Conservation (phyloP, 2,113 vertebrate species). For the Glaucomys volans region DNA sequence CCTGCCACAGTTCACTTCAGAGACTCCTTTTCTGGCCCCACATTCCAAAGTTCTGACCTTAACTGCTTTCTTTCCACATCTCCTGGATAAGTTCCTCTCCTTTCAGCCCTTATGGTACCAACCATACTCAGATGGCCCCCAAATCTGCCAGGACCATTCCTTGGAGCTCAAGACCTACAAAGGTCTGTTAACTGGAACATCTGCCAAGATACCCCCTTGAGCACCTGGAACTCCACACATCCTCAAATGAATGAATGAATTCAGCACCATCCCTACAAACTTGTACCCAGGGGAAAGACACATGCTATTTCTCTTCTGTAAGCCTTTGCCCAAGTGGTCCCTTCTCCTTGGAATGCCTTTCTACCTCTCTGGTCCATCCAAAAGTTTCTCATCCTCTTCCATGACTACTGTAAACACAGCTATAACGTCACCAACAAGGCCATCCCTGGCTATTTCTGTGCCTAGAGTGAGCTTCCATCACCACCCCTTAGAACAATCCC, state of each 20-base stretch:
- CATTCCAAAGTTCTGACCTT: not conserved
- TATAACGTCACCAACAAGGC: not conserved
- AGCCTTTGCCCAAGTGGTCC: not conserved
- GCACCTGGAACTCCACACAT: not conserved
- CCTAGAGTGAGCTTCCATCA: not conserved
- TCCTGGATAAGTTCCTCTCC: not conserved
- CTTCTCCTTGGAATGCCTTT: not conserved
- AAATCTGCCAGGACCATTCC: not conserved
- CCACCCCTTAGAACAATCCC: not conserved
- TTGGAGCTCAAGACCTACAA: not conserved
- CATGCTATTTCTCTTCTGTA: not conserved
- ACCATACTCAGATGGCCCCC: not conserved
- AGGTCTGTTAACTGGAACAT: not conserved
- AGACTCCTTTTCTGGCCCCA: not conserved
- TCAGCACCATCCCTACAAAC: not conserved
- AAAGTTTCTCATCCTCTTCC: not conserved
- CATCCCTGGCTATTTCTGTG: not conserved
- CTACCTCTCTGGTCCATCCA: not conserved
- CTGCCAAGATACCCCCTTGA: not conserved
- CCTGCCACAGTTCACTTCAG: not conserved
- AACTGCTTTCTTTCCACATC: not conserved
- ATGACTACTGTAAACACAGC: no score
- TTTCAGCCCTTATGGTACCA: not conserved
- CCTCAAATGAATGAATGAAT: not conserved
- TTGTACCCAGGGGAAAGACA: fast-evolving